Conservation (phyloP, 2,888 invertebrate species). For the Mythimna lalbum region DNA sequence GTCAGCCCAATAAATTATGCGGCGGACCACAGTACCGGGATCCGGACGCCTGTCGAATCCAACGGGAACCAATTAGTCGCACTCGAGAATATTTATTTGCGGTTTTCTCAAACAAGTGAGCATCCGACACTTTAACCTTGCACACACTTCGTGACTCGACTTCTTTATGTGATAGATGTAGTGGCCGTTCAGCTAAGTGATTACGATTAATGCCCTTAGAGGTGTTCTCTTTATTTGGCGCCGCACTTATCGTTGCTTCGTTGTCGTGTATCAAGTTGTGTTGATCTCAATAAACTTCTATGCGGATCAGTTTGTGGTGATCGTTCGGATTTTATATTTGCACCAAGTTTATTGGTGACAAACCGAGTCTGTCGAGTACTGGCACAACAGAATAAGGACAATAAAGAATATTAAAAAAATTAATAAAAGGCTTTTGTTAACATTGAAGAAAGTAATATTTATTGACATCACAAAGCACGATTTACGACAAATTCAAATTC, state of each 20-base stretch:
- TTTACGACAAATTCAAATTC: too few relatives aligned
- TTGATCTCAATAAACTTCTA: conserved; percentile 48
- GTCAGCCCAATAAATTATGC: conserved; percentile 87
- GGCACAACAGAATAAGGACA: conserved; percentile 2
- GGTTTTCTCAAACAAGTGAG: conserved; percentile 85
- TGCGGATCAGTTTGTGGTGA: conserved; percentile 27
- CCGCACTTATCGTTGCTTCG: conserved; percentile 53
- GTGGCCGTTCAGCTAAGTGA: conserved; percentile 65
- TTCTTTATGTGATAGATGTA: conserved; percentile 75
- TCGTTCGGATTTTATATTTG: conserved; percentile 24
- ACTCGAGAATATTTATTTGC: conserved; percentile 88
- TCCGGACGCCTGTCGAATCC: conserved; percentile 86
- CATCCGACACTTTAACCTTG: conserved; percentile 77
- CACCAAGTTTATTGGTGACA: conserved; percentile 11
- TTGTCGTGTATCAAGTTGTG: conserved; percentile 52
- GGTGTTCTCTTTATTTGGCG: conserved; percentile 61
- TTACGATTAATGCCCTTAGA: conserved; percentile 69
- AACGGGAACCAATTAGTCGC: conserved; percentile 89
- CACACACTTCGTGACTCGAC: conserved; percentile 77
- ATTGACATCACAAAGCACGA: background rate
- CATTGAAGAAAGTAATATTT: conserved; percentile 16
- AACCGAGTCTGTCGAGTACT: conserved; percentile 13
- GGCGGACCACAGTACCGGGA: conserved; percentile 80
- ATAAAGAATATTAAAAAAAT: conserved; percentile 6
- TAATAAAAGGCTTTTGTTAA: conserved; percentile 19